Evolutionary conservation across 2,888 invertebrate genomes (phyloP).

Genomic region (Philereme vetulata): DNA sequence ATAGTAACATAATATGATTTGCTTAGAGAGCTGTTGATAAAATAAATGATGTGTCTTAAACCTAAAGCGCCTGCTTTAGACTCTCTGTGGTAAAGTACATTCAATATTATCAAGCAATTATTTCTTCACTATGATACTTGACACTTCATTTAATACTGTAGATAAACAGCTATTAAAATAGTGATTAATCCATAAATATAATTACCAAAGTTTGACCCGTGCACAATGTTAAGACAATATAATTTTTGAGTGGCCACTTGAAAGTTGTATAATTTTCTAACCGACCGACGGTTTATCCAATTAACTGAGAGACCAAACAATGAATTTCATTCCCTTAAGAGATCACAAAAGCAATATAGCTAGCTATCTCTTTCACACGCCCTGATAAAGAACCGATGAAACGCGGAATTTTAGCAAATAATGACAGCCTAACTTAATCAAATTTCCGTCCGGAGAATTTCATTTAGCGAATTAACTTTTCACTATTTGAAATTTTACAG

Average conservation of each 20-base stretch:
- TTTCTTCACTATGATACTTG: too few species aligned
- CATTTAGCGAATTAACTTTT: constrained; percentile 76
- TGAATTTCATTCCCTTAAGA: constrained; percentile 56
- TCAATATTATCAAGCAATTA: too few species aligned
- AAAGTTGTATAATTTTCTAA: constrained; percentile 40
- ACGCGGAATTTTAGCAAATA: constrained; percentile 56
- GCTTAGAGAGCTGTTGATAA: too few species aligned
- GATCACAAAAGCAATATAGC: constrained; percentile 55
- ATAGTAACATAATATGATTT: too few species aligned
- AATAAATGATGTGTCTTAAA: too few species aligned
- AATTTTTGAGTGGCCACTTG: constrained; percentile 8
- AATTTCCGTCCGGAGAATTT: constrained; percentile 70
- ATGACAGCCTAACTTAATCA: constrained; percentile 77
- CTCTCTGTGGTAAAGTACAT: too few species aligned
- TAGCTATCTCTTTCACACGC: constrained; percentile 43
- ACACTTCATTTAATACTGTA: too few species aligned
- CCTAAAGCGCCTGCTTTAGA: too few species aligned
- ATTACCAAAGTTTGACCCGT: too few species aligned
- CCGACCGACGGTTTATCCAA: constrained; percentile 53
- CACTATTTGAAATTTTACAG: constrained; percentile 68
- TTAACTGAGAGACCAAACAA: constrained; percentile 58
- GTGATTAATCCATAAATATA: too few species aligned
- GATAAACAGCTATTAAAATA: too few species aligned
- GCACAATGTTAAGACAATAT: constrained; percentile 1
- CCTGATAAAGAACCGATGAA: constrained; percentile 38